These are phyloP conservation scores for Nixonia krombeini DNA, from an alignment of 1,140 invertebrate species.

Conservation along the genomic window DNA sequence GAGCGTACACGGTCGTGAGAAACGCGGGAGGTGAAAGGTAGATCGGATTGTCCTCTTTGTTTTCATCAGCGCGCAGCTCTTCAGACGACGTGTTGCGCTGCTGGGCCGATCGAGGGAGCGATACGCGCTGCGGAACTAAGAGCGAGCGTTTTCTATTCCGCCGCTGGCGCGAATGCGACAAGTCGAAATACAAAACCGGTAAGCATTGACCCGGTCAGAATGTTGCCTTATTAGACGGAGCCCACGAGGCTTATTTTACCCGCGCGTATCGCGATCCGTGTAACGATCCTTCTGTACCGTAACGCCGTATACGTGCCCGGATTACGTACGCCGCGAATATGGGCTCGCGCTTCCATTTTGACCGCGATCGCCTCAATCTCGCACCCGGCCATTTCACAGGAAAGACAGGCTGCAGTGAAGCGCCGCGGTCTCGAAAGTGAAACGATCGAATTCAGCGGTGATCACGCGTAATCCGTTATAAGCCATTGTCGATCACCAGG, in stretches of 20 bases:
- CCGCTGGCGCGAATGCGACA: constrained; percentile 30
- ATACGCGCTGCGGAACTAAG: constrained; percentile 39
- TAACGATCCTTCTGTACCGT: constrained; percentile 38
- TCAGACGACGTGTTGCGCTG: constrained; percentile 30
- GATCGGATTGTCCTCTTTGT: constrained; percentile 26
- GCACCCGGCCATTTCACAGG: too few species aligned
- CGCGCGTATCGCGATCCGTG: constrained; percentile 40
- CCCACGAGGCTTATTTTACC: constrained; percentile 61
- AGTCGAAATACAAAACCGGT: constrained; percentile 65
- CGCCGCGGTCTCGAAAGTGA: not conserved
- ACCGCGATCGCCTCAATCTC: constrained; percentile 7
- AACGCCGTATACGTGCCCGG: constrained; percentile 44
- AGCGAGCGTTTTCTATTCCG: constrained; percentile 53
- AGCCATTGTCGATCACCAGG: too few species aligned
- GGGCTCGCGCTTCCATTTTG: constrained; percentile 23
- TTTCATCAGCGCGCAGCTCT: constrained; percentile 21
- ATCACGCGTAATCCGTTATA: too few species aligned
- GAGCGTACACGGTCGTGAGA: constrained; percentile 26
- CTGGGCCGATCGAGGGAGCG: constrained; percentile 24
- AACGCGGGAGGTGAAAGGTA: constrained; percentile 33
- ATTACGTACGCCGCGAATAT: constrained; percentile 27
- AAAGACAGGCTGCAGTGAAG: too few species aligned
- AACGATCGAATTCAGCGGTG: too few species aligned
- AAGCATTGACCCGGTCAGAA: constrained; percentile 66
- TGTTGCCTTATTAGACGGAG: constrained; percentile 62